Conservation (phyloP, 2,113 vertebrate genomes). For the Potamarius usumacintae region DNA sequence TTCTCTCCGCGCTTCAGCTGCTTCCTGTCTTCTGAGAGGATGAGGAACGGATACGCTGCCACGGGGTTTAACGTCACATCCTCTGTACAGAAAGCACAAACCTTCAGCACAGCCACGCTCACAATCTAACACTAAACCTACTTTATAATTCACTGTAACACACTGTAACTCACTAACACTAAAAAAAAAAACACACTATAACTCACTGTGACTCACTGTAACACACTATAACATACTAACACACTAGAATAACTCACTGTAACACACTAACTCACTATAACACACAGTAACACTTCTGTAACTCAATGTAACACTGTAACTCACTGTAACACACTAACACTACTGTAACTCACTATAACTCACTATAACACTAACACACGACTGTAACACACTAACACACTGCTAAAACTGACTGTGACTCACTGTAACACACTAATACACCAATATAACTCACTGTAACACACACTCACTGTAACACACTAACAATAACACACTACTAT, state of each 20-base stretch:
- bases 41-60: constrained; percentile 75
- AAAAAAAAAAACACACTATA: not conserved
- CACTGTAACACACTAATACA: no score
- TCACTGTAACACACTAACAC: not conserved
- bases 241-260: not conserved
- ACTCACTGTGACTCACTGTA: not conserved
- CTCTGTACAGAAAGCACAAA: constrained; percentile 50
- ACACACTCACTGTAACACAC: no score
- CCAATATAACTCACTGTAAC: no score
- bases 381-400: no score
- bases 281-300: not conserved
- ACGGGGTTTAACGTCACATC: constrained; percentile 72
- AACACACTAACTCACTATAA: not conserved
- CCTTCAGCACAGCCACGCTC: not conserved
- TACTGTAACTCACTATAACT: no score
- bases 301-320: not conserved
- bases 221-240: no score
- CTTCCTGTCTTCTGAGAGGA: constrained; percentile 73
- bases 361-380: no score
- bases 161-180: not conserved
- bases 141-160: not conserved
- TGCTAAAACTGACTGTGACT: no score
- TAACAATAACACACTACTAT: not conserved
- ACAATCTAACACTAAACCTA: not conserved
- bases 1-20: constrained; percentile 73